Evolutionary conservation across 1,140 invertebrate species (phyloP), one percentile per base, ranked within the genome.

Genomic region (Aphidius ervi): DNA sequence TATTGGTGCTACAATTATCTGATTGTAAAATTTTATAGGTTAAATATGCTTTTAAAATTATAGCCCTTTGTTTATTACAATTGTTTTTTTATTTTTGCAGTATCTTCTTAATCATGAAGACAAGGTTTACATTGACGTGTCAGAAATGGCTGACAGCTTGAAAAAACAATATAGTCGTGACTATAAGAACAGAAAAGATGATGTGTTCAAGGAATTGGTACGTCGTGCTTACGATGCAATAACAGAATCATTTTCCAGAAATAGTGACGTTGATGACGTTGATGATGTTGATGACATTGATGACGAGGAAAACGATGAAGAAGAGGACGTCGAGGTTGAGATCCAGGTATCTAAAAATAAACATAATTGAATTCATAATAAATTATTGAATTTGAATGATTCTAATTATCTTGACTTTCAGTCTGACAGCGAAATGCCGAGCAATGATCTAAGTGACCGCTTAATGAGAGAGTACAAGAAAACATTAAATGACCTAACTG

Each of bases 71-170:
- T 49, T 53, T 42, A 9, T 5, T 45, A 56, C 60, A 54, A 49
- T 55, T 49, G 46, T 53, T 56, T 63, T 9, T 55, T 4, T 16
- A 45, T 7, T 58, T 84, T 88, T 58, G 16, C 85, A 88, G 81
- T 88, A 88, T 71, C 79, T 89, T 47, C 85, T 85, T 61, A 86
- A 88, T 67, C 87, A 88, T 76, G 85, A 87, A 63, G 84, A 87
- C 64, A 85, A 87, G 71, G 84, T 85, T 3, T 88, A 85, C 66
- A 83, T 90, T 57, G 86, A 90, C 82, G 84, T 89, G 41, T 84
- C 85, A 66, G 84, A 86, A 71, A 89, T 91, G 87, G 86, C 87
- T 65, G 85, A 86, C 70, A 81, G 83, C 65, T 80, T 91, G 41
- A 86, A 87, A 79, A 84, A 82, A 69, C 83, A 83, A 66, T 89